Evolutionary conservation across 2,888 invertebrate genomes (phyloP).

Genomic region (Marronus borbonicus): DNA sequence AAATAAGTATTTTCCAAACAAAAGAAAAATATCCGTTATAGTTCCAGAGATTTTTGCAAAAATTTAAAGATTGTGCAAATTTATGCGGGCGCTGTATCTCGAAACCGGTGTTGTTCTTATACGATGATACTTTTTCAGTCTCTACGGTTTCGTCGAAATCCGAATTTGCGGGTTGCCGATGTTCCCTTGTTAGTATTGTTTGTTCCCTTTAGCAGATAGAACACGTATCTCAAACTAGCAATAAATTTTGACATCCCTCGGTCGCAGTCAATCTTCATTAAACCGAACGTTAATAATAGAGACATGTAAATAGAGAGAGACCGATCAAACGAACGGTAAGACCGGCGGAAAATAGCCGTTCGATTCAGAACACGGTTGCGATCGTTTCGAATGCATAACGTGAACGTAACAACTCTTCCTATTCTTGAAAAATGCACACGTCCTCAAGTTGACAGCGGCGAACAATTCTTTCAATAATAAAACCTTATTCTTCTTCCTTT

Average conservation of each 20-base stretch:
- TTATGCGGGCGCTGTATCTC: too few species aligned
- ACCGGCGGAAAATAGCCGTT: background rate
- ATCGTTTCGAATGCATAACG: slow-evolving; percentile 19
- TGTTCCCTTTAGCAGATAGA: background rate
- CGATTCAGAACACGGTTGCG: background rate
- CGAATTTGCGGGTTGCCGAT: too few species aligned
- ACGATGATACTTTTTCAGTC: too few species aligned
- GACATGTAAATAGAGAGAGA: background rate
- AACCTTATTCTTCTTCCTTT: background rate
- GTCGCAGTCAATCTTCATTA: background rate
- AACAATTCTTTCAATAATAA: slow-evolving; percentile 21
- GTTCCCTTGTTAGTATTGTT: too few species aligned
- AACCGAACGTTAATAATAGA: background rate
- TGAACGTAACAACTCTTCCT: slow-evolving; percentile 12
- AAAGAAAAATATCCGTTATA: too few species aligned
- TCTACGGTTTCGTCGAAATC: too few species aligned
- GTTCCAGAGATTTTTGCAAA: too few species aligned
- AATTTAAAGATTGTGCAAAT: too few species aligned
- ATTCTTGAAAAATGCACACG: slow-evolving; percentile 14
- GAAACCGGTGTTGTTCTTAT: too few species aligned
- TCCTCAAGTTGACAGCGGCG: slow-evolving; percentile 12
- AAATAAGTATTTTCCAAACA: too few species aligned
- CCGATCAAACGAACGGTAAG: background rate
- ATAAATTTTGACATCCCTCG: background rate
- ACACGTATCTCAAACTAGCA: background rate